A percentile compares a stretch with the other conserved stretches of the same genome.
phyloP scores from a whole-genome alignment of 2,888 invertebrate species.

The Muschampia plurimacula region DNA sequence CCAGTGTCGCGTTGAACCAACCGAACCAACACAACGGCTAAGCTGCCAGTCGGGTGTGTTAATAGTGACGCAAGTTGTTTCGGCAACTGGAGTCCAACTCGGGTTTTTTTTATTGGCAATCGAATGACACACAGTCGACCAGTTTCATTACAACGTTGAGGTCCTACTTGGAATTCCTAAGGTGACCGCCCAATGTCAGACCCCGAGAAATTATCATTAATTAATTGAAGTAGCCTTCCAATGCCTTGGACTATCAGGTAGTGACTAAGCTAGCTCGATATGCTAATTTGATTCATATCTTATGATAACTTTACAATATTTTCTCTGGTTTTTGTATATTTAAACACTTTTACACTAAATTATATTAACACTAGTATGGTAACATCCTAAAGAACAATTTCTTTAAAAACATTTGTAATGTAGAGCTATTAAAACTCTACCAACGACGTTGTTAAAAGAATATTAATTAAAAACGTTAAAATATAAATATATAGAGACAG shows the following conservation, averaged over 20 bases:
- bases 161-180: conserved; percentile 26
- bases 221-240: conserved; percentile 25
- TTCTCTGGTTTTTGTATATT: neutral
- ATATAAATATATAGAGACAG: neutral
- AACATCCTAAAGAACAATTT: neutral
- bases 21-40: conserved; percentile 16
- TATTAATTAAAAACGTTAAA: neutral
- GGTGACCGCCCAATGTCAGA: conserved; percentile 31
- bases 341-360: neutral
- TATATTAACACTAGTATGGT: neutral
- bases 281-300: neutral
- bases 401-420: neutral
- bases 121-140: conserved; percentile 41
- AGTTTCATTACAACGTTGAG: conserved; percentile 29
- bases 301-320: neutral
- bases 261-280: conserved; percentile 2
- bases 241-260: neutral
- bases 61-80: conserved; percentile 78
- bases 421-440: neutral
- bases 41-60: conserved; percentile 66
- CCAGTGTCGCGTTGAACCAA: conserved; percentile 45
- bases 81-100: conserved; percentile 64
- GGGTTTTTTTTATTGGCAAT: conserved; percentile 59
- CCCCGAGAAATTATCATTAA: conserved; percentile 28
- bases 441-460: neutral